Evolutionary conservation across 1,140 invertebrate genomes (phyloP).

Genomic region (Papilio polyxenes): DNA sequence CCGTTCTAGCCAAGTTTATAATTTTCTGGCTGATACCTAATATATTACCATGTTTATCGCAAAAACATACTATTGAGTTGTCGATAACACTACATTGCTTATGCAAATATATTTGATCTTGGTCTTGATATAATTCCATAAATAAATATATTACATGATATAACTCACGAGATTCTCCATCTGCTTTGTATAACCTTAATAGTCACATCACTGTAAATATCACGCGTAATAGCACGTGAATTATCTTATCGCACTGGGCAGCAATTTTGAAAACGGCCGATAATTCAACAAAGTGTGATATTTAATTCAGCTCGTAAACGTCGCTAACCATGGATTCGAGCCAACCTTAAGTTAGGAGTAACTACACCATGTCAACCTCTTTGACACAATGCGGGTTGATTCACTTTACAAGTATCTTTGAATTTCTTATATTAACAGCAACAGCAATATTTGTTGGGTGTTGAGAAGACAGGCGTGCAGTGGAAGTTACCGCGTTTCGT

Average conservation of each 20-base stretch:
- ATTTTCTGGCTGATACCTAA: too few relatives aligned
- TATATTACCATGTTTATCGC: neutral
- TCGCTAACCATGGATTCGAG: neutral
- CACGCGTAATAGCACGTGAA: neutral
- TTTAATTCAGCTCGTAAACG: neutral
- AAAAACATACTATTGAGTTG: neutral
- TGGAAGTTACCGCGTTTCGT: too few relatives aligned
- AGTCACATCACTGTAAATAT: neutral
- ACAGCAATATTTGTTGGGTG: too few relatives aligned
- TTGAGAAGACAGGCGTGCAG: too few relatives aligned
- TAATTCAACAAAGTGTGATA: neutral
- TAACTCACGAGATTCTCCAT: constrained; percentile 12
- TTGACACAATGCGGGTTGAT: too few relatives aligned
- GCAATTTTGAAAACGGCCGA: neutral
- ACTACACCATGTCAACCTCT: neutral
- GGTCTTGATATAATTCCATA: constrained; percentile 10
- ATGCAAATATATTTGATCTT: neutral
- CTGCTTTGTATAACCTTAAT: neutral
- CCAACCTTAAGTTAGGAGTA: neutral
- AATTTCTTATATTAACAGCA: too few relatives aligned
- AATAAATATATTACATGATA: neutral
- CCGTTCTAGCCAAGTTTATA: too few relatives aligned
- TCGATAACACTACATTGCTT: neutral
- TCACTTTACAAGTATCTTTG: too few relatives aligned
- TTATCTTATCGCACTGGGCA: neutral